Evolutionary conservation across 23 tunicate species (phyloP).

Genomic region (Diplosoma virens): DNA sequence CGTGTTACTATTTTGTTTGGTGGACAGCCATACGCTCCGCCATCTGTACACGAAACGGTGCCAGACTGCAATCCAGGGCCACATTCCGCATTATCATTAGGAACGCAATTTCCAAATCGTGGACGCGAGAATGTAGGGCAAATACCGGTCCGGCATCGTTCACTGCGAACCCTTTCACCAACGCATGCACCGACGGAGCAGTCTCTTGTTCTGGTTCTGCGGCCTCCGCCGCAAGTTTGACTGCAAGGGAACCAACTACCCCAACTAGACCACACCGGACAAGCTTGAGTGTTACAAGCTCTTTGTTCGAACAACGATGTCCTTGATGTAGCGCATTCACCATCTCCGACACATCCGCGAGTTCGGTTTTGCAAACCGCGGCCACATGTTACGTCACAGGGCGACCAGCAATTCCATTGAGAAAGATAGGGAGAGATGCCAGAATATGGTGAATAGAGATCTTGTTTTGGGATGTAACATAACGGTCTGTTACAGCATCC

Average conservation of each 20-base stretch:
- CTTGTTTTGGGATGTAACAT: conserved; percentile 17
- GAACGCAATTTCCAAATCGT: too few relatives aligned
- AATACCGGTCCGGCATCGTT: background rate
- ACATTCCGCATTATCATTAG: too few relatives aligned
- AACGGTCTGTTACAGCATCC: conserved; percentile 34
- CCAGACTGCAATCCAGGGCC: conserved; percentile 15
- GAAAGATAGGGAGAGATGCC: conserved; percentile 20
- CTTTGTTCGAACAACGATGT: background rate
- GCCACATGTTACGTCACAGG: conserved; percentile 26
- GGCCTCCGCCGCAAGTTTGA: conserved; percentile 23
- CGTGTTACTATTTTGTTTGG: background rate
- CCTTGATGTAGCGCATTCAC: background rate
- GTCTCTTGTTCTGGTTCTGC: background rate
- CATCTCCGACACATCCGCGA: conserved; percentile 1
- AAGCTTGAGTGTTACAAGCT: background rate
- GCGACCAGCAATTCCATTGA: conserved; percentile 15
- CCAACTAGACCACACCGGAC: background rate
- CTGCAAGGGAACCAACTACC: background rate
- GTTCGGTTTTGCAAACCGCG: background rate
- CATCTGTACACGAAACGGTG: conserved; percentile 6
- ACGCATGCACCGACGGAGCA: conserved; percentile 7
- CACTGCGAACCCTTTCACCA: background rate
- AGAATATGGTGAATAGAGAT: background rate
- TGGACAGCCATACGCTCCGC: conserved; percentile 51
- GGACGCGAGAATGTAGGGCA: too few relatives aligned